phyloP scores from a whole-genome alignment of 2,888 invertebrate genomes.

The Isotomurus palustris region DNA sequence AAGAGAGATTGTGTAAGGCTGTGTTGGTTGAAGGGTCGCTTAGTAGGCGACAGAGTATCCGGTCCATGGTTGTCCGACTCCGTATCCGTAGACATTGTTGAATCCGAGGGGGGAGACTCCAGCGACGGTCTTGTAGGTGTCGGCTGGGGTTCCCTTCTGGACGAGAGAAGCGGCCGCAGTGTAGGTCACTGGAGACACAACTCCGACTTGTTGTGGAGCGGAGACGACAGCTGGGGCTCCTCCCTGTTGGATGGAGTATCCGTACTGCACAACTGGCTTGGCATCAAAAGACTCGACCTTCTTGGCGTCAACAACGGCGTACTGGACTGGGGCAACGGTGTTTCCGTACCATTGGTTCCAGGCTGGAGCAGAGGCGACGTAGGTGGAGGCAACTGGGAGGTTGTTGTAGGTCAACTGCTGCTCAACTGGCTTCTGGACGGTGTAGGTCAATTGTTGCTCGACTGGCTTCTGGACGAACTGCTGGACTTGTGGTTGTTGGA shows the following conservation, averaged over 20 bases:
- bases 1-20: too few species aligned
- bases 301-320: too few species aligned
- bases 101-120: slow-evolving; percentile 25
- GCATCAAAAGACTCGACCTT: too few species aligned
- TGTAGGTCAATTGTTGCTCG: neutral
- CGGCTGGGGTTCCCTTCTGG: slow-evolving; percentile 32
- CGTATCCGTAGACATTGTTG: slow-evolving; percentile 5
- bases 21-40: too few species aligned
- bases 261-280: slow-evolving; percentile 1
- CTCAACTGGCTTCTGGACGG: neutral
- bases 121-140: slow-evolving; percentile 33
- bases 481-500: neutral
- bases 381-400: slow-evolving; percentile 7
- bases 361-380: neutral
- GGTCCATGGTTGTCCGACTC: neutral
- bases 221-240: slow-evolving; percentile 3
- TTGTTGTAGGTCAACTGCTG: neutral
- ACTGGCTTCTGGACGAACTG: neutral
- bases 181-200: slow-evolving; percentile 17
- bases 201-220: slow-evolving; percentile 7
- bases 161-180: slow-evolving; percentile 3
- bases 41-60: too few species aligned
- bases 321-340: neutral
- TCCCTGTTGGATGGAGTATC: neutral
- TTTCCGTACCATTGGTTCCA: slow-evolving; percentile 7